Percentiles rank a stretch among this genome's conserved stretches.
Evolutionary conservation across 1,140 invertebrate genomes (phyloP).

Genomic region (Drosophila lowei): DNA sequence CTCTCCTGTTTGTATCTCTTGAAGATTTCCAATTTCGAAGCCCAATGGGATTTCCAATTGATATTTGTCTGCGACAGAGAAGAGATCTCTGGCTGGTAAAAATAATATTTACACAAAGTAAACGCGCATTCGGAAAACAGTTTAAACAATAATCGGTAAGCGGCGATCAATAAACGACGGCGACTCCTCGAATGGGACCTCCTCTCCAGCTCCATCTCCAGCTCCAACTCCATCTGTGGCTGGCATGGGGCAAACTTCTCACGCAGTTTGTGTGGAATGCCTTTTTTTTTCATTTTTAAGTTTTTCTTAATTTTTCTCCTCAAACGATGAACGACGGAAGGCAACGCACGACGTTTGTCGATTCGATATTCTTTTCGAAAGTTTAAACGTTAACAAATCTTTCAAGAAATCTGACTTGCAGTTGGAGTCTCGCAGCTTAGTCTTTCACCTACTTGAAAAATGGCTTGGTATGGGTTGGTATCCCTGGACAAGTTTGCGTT

Average conservation of each 20-base stretch:
- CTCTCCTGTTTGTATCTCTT: slow-evolving; percentile 58
- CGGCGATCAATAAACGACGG: slow-evolving; percentile 71
- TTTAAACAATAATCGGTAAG: slow-evolving; percentile 80
- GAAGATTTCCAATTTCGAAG: slow-evolving; percentile 71
- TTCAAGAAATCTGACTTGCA: slow-evolving; percentile 67
- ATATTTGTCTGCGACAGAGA: slow-evolving; percentile 71
- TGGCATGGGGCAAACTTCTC: slow-evolving; percentile 53
- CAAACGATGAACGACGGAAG: slow-evolving; percentile 24
- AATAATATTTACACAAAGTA: slow-evolving; percentile 80
- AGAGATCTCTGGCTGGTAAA: slow-evolving; percentile 66
- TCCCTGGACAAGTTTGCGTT: slow-evolving; percentile 64
- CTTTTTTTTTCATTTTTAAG: slow-evolving; percentile 64
- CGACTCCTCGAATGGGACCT: too few species aligned
- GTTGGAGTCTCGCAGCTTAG: slow-evolving; percentile 29
- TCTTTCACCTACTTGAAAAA: slow-evolving; percentile 69
- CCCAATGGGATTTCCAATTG: slow-evolving; percentile 65
- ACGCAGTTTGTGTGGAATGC: slow-evolving; percentile 74
- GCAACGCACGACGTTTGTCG: slow-evolving; percentile 57
- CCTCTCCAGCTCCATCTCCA: not conserved
- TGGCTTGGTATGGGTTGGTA: not conserved
- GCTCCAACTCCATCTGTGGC: not conserved
- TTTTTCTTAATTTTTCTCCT: slow-evolving; percentile 73
- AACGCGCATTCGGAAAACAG: slow-evolving; percentile 80
- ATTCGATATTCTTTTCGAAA: slow-evolving; percentile 66
- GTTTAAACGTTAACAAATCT: slow-evolving; percentile 76